Evolutionary conservation across 2,888 invertebrate genomes (phyloP), one percentile per base, ranked within the genome.

Genomic region (Acleris sparsana): DNA sequence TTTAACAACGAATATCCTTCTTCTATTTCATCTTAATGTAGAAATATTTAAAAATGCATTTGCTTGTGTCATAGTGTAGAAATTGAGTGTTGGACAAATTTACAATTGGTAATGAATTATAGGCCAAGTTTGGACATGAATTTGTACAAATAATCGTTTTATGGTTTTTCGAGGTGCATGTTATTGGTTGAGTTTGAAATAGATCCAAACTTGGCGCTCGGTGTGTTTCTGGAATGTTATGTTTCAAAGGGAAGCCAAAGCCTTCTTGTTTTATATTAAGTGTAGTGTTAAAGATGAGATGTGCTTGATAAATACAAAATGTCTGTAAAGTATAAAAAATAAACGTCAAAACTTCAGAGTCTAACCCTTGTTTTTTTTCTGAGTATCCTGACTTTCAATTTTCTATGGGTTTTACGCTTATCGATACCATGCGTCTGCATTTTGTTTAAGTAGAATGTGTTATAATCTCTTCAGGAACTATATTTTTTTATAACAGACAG

Each of bases 191-290:
- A 25, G 7, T 46, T 57, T 25, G 55, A 43, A 53, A n/a, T 56
- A 3, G 46, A 48, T 59, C 44, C 61, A 61, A 22, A 56, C 61
- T 66, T 39, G 56, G 65, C 33, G 52, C 29, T 51, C 13, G 7
- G 58, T 75, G 58, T 76, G 78, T 76, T 71, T 75, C 76, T 77
- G 70, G 72, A 72, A 72, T 72, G 71, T 85, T 85, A 75, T 83
- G 81, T 80, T 80, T 82, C 83, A 75, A 72, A 77, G 73, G 82
- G 89, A 85, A 91, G 89, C 90, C 89, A 89, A 90, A 91, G 89
- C 87, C 89, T 92, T 92, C 90, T 87, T 80, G 73, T 78, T 85
- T 80, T 81, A 80, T 76, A 75, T 70, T 85, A 87, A 82, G 78
- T 72, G 76, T 84, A 80, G 82, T 76, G 74, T 80, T 79, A 82